Percentiles rank a stretch among this genome's conserved stretches.
Evolutionary conservation across 2,113 vertebrate genomes (phyloP).

Genomic region (Saguinus midas): DNA sequence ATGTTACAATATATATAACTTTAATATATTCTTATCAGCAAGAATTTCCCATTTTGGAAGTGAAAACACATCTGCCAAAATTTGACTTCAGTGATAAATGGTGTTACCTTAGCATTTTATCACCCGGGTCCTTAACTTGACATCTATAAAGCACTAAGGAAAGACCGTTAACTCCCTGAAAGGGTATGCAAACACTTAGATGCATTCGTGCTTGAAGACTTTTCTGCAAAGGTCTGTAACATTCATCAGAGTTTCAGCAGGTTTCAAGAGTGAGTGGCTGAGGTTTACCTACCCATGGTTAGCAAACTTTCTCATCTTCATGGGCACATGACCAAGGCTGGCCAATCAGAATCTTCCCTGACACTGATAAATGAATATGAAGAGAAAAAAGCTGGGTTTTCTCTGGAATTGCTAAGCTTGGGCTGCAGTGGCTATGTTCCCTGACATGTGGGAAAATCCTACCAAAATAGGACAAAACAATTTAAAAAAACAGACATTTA

Average conservation of each 20-base stretch:
- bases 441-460: not conserved
- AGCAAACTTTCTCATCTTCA: not conserved
- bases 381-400: not conserved
- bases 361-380: not conserved
- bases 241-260: not conserved
- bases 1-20: not conserved
- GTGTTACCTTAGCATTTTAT: slow-evolving; percentile 27
- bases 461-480: not conserved
- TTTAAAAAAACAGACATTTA: not conserved
- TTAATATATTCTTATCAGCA: not conserved
- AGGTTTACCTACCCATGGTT: not conserved
- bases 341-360: not conserved
- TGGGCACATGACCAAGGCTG: not conserved
- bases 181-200: not conserved
- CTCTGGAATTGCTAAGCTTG: not conserved
- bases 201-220: not conserved
- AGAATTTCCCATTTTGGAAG: not conserved
- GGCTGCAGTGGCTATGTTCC: not conserved
- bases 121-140: not conserved
- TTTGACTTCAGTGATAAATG: slow-evolving; percentile 25
- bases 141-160: not conserved
- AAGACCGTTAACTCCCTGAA: not conserved
- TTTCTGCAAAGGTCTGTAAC: not conserved
- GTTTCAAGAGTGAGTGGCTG: not conserved
- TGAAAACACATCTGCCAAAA: not conserved